Evolutionary conservation across 2,113 vertebrate genomes (phyloP).

Genomic region (Alethe castanea): DNA sequence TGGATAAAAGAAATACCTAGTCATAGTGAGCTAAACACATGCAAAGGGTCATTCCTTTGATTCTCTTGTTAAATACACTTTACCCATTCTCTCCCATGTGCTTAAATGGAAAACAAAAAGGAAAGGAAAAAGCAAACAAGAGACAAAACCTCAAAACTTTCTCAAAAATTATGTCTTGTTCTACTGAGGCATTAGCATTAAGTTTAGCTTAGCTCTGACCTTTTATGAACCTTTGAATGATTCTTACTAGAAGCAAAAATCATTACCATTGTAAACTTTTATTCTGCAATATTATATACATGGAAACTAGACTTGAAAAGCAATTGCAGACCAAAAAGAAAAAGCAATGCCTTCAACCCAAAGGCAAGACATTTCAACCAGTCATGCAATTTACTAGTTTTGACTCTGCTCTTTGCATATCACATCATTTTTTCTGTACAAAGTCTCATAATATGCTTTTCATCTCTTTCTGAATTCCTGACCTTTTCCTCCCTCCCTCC

Average conservation of each 20-base stretch:
- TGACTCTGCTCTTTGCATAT: not conserved
- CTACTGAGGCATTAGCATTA: not conserved
- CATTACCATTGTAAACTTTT: not conserved
- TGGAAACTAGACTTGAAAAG: not conserved
- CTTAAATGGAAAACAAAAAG: not conserved
- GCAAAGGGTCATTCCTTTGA: not conserved
- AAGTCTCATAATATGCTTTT: not conserved
- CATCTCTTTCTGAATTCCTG: not conserved
- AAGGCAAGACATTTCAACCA: not conserved
- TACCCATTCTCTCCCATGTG: not conserved
- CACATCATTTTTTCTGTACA: not conserved
- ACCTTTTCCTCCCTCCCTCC: fast-evolving
- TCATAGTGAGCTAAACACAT: not conserved
- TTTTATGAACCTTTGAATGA: not conserved
- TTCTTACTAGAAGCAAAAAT: not conserved
- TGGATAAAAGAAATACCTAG: not conserved
- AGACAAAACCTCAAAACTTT: not conserved
- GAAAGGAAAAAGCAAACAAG: not conserved
- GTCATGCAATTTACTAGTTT: not conserved
- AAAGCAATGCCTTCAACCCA: not conserved
- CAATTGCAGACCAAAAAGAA: not conserved
- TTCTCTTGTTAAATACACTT: not conserved
- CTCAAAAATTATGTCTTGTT: not conserved
- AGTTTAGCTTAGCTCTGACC: not conserved
- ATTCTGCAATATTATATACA: not conserved